Evolutionary conservation across 2,797 vertebrate species (phyloP).

Genomic region (Caiman crocodilus): DNA sequence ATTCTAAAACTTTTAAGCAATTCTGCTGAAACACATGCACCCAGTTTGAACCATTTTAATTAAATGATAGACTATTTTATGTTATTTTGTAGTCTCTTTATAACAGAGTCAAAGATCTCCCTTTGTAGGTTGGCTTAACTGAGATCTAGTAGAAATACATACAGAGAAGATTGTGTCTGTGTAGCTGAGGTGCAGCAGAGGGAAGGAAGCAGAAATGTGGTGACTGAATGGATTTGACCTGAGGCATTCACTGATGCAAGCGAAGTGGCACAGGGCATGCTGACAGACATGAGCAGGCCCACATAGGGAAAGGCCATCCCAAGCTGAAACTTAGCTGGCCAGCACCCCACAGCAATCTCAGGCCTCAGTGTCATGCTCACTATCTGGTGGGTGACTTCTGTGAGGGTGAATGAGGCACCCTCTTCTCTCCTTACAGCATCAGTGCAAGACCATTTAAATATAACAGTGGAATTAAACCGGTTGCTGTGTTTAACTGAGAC

Average conservation of each 20-base stretch:
- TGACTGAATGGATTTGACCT: neutral
- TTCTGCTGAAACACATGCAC: neutral
- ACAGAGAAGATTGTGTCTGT: neutral
- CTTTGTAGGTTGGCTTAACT: neutral
- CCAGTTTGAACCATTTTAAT: neutral
- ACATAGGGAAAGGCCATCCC: neutral
- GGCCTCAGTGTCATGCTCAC: neutral
- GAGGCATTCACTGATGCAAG: neutral
- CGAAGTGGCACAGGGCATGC: neutral
- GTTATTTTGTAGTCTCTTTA: neutral
- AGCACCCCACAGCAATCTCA: neutral
- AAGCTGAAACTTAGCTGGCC: neutral
- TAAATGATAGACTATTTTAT: slow-evolving; percentile 12
- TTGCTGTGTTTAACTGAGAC: neutral
- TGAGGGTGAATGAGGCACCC: neutral
- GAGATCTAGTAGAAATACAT: neutral
- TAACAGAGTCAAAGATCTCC: neutral
- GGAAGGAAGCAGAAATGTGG: neutral
- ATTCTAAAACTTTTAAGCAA: neutral
- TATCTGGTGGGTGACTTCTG: neutral
- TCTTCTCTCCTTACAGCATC: neutral
- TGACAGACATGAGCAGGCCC: neutral
- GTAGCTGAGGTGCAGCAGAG: neutral
- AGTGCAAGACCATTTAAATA: neutral
- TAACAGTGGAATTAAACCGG: neutral